Evolutionary conservation across 1,140 invertebrate species (phyloP).

Genomic region (Drosophila rufa): DNA sequence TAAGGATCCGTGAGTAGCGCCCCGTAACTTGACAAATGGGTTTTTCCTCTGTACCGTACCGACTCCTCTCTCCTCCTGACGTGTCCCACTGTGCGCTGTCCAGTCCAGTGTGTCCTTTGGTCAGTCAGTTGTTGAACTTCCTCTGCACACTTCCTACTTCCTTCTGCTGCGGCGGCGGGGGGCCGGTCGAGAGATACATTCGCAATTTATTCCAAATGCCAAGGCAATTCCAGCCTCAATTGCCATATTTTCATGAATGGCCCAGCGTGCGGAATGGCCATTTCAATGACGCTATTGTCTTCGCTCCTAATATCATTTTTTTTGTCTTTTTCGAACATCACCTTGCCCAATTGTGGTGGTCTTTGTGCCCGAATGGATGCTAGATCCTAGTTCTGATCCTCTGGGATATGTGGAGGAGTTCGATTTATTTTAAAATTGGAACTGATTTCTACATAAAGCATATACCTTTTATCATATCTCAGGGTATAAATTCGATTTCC

Average conservation of each 20-base stretch:
- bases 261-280: constrained; percentile 52
- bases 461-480: neutral
- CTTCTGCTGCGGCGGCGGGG: constrained; percentile 54
- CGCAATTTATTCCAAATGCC: constrained; percentile 81
- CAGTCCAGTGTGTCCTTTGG: constrained; percentile 8
- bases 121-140: constrained; percentile 60
- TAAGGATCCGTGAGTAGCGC: constrained; percentile 54
- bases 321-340: constrained; percentile 40
- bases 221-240: constrained; percentile 62
- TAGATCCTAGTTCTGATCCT: neutral
- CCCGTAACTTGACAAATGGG: constrained; percentile 75
- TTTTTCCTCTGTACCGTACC: constrained; percentile 40
- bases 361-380: too few species aligned
- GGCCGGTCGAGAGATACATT: constrained; percentile 61
- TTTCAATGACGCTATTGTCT: constrained; percentile 28
- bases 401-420: neutral
- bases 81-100: constrained; percentile 61
- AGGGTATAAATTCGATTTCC: too few species aligned
- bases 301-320: constrained; percentile 33
- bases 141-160: constrained; percentile 74
- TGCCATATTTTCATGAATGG: constrained; percentile 67
- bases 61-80: constrained; percentile 3
- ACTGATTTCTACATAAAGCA: too few species aligned
- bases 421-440: neutral
- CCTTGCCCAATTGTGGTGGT: constrained; percentile 50